Evolutionary conservation across 2,888 invertebrate species (phyloP).

Genomic region (Seira ritae): DNA sequence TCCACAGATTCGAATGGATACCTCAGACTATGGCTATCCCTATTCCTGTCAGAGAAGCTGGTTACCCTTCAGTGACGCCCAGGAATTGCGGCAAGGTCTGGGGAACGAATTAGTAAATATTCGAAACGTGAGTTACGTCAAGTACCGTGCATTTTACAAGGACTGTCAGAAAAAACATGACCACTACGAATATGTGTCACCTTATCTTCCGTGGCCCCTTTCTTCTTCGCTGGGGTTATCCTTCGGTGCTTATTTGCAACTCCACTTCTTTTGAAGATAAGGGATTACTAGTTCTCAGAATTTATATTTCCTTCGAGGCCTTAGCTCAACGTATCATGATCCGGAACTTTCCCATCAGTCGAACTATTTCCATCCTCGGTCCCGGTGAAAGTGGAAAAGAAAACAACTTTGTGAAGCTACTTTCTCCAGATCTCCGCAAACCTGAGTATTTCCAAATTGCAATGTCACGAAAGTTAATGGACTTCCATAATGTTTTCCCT

Average conservation of each 20-base stretch:
- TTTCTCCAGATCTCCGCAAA: constrained; percentile 22
- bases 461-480: not conserved
- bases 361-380: constrained; percentile 22
- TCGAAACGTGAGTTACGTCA: too few species aligned
- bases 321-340: not conserved
- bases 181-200: too few species aligned
- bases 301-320: constrained; percentile 43
- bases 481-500: constrained; percentile 22
- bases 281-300: constrained; percentile 14
- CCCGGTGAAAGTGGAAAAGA: constrained; percentile 6
- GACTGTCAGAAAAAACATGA: too few species aligned
- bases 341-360: constrained; percentile 16
- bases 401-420: constrained; percentile 27
- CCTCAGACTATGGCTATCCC: too few species aligned
- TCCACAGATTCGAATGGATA: too few species aligned
- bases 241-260: constrained; percentile 19
- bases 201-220: constrained; percentile 12
- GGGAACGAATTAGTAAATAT: too few species aligned
- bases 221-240: constrained; percentile 20
- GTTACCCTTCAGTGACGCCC: too few species aligned
- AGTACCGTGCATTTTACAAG: too few species aligned
- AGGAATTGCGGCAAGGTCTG: too few species aligned
- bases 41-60: too few species aligned
- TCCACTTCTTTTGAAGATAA: not conserved
- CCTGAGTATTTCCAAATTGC: not conserved